Conservation (phyloP, 2,113 vertebrate genomes). For the Sorex araneus region DNA sequence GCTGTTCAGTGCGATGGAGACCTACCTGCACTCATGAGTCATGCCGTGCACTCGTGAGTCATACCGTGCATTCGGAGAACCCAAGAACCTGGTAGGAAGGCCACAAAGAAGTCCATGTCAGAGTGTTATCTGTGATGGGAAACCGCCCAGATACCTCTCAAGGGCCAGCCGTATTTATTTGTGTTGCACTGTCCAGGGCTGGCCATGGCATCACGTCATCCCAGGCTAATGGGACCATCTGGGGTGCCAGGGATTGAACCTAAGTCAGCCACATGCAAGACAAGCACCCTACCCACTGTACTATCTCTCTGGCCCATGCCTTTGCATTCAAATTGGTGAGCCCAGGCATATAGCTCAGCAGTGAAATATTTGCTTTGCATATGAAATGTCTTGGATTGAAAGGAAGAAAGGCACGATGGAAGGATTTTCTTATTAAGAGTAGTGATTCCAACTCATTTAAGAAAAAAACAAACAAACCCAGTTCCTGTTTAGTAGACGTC, state of each 20-base stretch:
- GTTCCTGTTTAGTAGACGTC: too few relatives aligned
- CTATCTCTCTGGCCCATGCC: too few relatives aligned
- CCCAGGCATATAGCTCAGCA: too few relatives aligned
- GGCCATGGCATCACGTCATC: neutral
- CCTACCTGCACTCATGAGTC: neutral
- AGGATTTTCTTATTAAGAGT: neutral
- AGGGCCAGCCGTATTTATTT: conserved; percentile 6
- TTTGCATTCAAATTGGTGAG: neutral
- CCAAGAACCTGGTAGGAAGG: neutral
- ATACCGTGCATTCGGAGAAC: neutral
- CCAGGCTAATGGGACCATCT: too few relatives aligned
- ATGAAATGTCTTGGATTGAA: too few relatives aligned
- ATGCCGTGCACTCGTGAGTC: neutral
- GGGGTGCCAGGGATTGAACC: too few relatives aligned
- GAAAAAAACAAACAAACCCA: too few relatives aligned
- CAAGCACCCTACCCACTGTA: too few relatives aligned
- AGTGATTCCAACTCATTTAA: conserved; percentile 20
- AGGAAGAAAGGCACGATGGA: too few relatives aligned
- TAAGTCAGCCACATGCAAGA: too few relatives aligned
- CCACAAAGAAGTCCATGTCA: neutral
- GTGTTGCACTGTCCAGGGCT: conserved; percentile 29
- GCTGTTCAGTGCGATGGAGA: neutral
- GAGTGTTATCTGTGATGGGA: neutral
- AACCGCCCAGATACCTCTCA: neutral
- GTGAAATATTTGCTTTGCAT: too few relatives aligned